phyloP scores from a whole-genome alignment of 1,140 invertebrate genomes.

The Drosophila rufa region DNA sequence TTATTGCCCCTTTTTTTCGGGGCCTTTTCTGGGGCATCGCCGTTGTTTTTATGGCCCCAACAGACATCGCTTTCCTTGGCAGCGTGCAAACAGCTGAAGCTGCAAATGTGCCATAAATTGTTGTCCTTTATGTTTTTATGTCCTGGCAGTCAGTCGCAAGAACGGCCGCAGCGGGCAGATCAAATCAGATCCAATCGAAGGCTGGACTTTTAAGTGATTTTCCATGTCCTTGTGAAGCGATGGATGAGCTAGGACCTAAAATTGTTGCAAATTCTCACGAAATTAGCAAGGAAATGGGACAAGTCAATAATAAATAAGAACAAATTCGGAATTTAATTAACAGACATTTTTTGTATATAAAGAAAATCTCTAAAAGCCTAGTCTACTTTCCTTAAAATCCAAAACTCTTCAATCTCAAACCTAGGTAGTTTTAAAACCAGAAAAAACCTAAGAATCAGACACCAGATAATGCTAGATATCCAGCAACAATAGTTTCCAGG shows the following conservation, averaged over 20 bases:
- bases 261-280: neutral
- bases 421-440: neutral
- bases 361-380: no score
- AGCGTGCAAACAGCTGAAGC: slow-evolving; percentile 37
- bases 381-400: neutral
- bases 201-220: slow-evolving; percentile 56
- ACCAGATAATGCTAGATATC: slow-evolving; percentile 3
- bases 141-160: slow-evolving; percentile 42
- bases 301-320: neutral
- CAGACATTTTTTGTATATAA: no score
- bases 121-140: slow-evolving; percentile 73
- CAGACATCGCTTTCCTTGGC: slow-evolving; percentile 53
- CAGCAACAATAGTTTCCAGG: slow-evolving; percentile 5
- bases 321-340: neutral
- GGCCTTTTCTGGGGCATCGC: slow-evolving; percentile 7
- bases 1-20: slow-evolving; percentile 35
- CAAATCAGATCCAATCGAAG: slow-evolving; percentile 62
- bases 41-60: slow-evolving; percentile 65
- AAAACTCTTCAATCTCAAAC: neutral
- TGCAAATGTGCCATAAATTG: slow-evolving; percentile 81
- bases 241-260: neutral
- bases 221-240: slow-evolving; percentile 14
- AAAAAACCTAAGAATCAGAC: neutral
- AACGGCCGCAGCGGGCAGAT: slow-evolving; percentile 36
- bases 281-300: neutral